A percentile compares a stretch with the other conserved stretches of the same genome.
phyloP scores from a whole-genome alignment of 2,797 vertebrate species.

The Hemitrygon akajei region DNA sequence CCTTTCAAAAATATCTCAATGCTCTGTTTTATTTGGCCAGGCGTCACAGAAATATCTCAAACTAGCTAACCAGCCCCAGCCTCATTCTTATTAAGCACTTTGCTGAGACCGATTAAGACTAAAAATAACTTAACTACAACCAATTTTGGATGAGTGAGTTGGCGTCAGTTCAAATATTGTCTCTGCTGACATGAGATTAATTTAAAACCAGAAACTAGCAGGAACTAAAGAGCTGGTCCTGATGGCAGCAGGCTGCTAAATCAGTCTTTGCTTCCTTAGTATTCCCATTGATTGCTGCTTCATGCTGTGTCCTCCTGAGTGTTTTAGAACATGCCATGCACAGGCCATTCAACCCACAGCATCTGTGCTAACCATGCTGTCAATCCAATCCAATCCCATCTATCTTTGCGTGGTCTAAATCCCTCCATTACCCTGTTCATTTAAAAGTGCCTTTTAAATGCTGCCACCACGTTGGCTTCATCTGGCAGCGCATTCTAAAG shows the following conservation, averaged over 20 bases:
- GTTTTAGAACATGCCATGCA: background rate
- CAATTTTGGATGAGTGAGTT: constrained; percentile 24
- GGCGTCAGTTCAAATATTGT: constrained; percentile 23
- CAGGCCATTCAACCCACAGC: too few relatives aligned
- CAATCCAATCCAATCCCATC: too few relatives aligned
- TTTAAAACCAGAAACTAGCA: background rate
- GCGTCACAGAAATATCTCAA: background rate
- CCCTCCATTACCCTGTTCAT: too few relatives aligned
- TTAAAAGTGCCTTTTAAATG: too few relatives aligned
- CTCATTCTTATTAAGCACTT: background rate
- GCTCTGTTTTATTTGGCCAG: background rate
- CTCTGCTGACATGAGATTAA: background rate
- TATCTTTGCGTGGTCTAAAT: too few relatives aligned
- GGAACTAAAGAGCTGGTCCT: background rate
- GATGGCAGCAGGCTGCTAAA: background rate
- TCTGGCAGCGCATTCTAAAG: too few relatives aligned
- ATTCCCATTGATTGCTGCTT: background rate
- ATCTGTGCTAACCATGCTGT: too few relatives aligned
- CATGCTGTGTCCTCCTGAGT: background rate
- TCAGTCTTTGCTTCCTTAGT: background rate
- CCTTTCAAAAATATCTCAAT: background rate
- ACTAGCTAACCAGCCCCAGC: background rate
- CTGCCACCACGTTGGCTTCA: too few relatives aligned
- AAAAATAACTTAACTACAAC: constrained; percentile 19
- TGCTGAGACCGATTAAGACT: background rate